phyloP scores from a whole-genome alignment of 2,113 vertebrate species.

The Planiliza haematocheilus region DNA sequence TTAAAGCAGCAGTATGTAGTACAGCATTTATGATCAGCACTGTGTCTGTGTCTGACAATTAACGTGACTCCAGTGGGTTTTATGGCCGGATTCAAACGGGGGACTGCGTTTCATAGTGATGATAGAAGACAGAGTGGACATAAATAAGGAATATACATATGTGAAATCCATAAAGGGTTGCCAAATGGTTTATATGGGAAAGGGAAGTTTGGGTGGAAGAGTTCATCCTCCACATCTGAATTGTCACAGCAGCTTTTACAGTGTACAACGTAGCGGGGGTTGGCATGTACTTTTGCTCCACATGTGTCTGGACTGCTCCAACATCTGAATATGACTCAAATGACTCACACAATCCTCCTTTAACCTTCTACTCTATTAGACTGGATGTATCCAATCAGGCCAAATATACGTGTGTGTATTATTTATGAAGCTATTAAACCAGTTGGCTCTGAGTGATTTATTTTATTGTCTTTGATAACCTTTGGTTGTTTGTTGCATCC shows the following conservation, averaged over 20 bases:
- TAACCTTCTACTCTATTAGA: not conserved
- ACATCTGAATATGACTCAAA: slow-evolving; percentile 38
- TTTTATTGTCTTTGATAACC: slow-evolving; percentile 33
- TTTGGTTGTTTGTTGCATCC: slow-evolving; percentile 17
- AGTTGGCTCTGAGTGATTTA: slow-evolving; percentile 11
- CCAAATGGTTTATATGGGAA: slow-evolving; percentile 68
- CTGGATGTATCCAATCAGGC: slow-evolving; percentile 24
- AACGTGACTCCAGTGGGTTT: slow-evolving; percentile 80
- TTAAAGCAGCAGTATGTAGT: slow-evolving; percentile 80
- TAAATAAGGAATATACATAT: slow-evolving; percentile 77
- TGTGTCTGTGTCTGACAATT: slow-evolving; percentile 81
- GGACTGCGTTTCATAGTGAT: slow-evolving; percentile 75
- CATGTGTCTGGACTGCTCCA: slow-evolving; percentile 46
- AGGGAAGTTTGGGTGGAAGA: slow-evolving; percentile 64
- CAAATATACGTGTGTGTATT: slow-evolving; percentile 24
- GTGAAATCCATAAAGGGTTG: slow-evolving; percentile 77
- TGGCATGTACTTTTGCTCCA: slow-evolving; percentile 43
- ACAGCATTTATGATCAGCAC: slow-evolving; percentile 83
- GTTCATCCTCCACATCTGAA: slow-evolving; percentile 73
- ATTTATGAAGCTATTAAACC: slow-evolving; percentile 29
- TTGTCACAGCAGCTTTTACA: slow-evolving; percentile 68
- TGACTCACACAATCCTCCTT: slow-evolving; percentile 35
- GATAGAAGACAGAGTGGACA: slow-evolving; percentile 75
- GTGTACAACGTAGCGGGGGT: slow-evolving; percentile 49
- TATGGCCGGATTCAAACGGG: slow-evolving; percentile 78